Base-by-base conservation (phyloP, 2,113 vertebrate genomes). In the Prionailurus bengalensis region DNA sequence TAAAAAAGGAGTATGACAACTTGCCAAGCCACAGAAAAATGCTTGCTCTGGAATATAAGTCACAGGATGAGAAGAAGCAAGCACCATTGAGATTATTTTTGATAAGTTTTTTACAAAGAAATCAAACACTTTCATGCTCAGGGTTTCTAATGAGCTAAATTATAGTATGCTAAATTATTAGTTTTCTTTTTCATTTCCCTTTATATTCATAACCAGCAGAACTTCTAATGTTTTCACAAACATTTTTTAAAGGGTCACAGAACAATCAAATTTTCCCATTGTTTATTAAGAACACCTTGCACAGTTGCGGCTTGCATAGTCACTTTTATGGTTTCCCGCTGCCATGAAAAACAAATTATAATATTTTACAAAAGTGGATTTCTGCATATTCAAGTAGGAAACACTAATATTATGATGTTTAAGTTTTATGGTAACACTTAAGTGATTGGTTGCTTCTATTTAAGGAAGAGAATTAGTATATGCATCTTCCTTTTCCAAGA, bases 361-460 rank as follows among this genome's bases (percentile, higher is more conserved):
- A 16, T 63, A 70, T 68, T 94, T 79, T 85, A 66, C 68, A 39
- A 61, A 70, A 74, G 17, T 55, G 1, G 25, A 61, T 80, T 71
- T 91, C n/a, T 92, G 27, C 55, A 81, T 27, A 76, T 53, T 82
- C 81, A 89, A 96, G 73, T 91, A 42, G 31, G 73, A 92, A 81
- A 74, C 29, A 78, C 31, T 84, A 63, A 55, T 83, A 70, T 93
- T 91, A n/a, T 93, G 16, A 73, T 29, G 1, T 91, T 89, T 93
- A 85, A 90, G 92, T 95, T 63, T 94, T 65, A 81, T 39, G 87
- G 12, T 74, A 97, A 53, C 15, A 73, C 19, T 4, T 96, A 80
- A 84, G 29, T 74, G 36, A 23, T 89, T 92, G 29, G 27, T 87
- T 89, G 6, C 58, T 61, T 89, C 11, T 79, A 2, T 83, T 14